Evolutionary conservation across 2,888 invertebrate genomes (phyloP).

Genomic region (Endotricha flammealis): DNA sequence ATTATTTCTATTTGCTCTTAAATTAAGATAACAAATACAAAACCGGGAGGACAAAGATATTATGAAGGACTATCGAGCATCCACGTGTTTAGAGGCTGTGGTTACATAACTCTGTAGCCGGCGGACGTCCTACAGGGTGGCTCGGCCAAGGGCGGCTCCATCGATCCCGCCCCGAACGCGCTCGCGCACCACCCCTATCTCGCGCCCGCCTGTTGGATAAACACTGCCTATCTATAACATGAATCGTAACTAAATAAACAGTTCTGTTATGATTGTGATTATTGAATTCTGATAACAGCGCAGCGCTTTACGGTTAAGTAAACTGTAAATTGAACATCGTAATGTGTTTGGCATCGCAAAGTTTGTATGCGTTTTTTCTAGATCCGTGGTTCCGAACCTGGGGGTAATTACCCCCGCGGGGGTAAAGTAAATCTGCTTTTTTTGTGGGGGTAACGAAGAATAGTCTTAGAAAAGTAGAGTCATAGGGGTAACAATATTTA

Average conservation of each 20-base stretch:
- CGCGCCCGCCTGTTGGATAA: slow-evolving; percentile 38
- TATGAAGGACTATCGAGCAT: slow-evolving; percentile 8
- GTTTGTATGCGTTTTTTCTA: no score
- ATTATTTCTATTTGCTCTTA: no score
- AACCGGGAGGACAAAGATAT: not conserved
- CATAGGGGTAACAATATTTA: no score
- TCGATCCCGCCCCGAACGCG: slow-evolving; percentile 43
- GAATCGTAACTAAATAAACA: slow-evolving; percentile 5
- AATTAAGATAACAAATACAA: no score
- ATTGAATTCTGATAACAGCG: slow-evolving; percentile 2
- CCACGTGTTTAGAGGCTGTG: slow-evolving; percentile 26
- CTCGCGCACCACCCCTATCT: slow-evolving; percentile 34
- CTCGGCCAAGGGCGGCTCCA: slow-evolving; percentile 69
- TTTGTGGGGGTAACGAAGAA: no score
- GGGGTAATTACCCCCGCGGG: no score
- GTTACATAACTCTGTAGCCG: slow-evolving; percentile 61
- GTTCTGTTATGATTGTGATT: slow-evolving; percentile 6
- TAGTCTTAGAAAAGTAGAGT: no score
- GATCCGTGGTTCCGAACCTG: no score
- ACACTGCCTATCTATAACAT: slow-evolving; percentile 19
- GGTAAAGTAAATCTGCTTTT: no score
- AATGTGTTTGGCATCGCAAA: no score
- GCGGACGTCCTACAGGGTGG: slow-evolving; percentile 49
- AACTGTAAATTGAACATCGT: no score
- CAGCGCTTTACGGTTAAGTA: no score